Base-by-base conservation (phyloP, 2,888 invertebrate species). In the Leptodirus hochenwartii region DNA sequence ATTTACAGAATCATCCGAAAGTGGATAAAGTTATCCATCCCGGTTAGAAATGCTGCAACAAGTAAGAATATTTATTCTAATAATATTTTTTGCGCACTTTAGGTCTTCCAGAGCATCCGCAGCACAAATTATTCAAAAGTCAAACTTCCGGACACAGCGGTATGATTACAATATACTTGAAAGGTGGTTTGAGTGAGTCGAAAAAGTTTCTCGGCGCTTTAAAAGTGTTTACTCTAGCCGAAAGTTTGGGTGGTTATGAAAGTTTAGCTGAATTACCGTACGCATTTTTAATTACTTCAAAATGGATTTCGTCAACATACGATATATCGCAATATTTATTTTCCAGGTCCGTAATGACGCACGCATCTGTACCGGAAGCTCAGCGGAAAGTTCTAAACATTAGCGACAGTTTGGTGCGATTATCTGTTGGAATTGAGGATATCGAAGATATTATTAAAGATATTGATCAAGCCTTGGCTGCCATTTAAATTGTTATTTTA, bases 231-330 rank as follows among this genome's bases (percentile, higher is more conserved):
- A 72, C 67, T 1, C 55, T 91, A 29, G 95, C 95, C 4, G 95
- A 93, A 52, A 93, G 91, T 48, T 66, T 98, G 35, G 96, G 96
- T 27, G 93, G 93, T 32, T 88, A 78, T 46, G 93, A 96, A 51
- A 90, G 88, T 49, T 66, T 96, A 39, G 85, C 88, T 3, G 91
- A 93, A 61, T 62, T 93, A 40, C 95, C 95, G 79, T 85, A 61
- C 70, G 78, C n/a, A n/a, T n/a, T 69, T 36, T 22, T 17, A 10
- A 11, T 13, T 25, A 13, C 13, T 27, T 20, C 29, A 29, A 29
- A 9, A 9, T 9, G 8, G 10, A 24, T 10, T 24, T 24, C 8
- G 8, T 24, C 25, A 9, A 9, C 10, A 10, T 9, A 24, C 8
- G 25, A 24, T 24, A n/a, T 24, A 27, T 6, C 15, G 6, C 5